Evolutionary conservation across 2,113 vertebrate genomes (phyloP).

Genomic region (Passer domesticus): DNA sequence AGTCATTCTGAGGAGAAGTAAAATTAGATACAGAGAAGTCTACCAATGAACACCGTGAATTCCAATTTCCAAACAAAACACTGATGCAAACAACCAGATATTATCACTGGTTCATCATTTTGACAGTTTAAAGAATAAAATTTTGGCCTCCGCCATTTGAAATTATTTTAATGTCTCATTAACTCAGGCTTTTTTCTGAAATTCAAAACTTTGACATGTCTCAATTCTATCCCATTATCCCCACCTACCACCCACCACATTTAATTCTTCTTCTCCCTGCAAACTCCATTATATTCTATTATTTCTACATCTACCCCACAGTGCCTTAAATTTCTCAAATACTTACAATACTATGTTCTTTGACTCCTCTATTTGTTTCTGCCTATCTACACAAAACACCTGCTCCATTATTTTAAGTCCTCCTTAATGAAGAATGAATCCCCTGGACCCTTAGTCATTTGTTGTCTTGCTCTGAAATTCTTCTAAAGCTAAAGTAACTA

Average conservation of each 20-base stretch:
- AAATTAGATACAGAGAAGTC: background rate
- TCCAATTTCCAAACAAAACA: background rate
- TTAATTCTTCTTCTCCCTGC: background rate
- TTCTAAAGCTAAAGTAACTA: background rate
- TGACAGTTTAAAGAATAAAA: background rate
- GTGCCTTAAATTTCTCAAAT: background rate
- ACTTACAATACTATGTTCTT: background rate
- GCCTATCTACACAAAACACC: background rate
- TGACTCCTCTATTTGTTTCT: background rate
- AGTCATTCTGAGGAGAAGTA: background rate
- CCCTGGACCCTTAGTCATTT: background rate
- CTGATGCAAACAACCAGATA: accelerated
- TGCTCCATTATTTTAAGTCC: background rate
- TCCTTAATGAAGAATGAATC: background rate
- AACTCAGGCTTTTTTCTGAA: background rate
- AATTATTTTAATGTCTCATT: background rate
- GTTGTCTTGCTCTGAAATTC: background rate
- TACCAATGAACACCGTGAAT: accelerated
- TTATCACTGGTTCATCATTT: background rate
- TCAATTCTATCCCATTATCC: background rate
- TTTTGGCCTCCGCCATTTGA: background rate
- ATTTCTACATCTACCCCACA: background rate
- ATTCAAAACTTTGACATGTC: background rate
- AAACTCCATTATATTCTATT: background rate
- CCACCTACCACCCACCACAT: background rate